Base-by-base conservation (phyloP, 35 echinoderm and acorn worm species). In the Stichopus chloronotus region DNA sequence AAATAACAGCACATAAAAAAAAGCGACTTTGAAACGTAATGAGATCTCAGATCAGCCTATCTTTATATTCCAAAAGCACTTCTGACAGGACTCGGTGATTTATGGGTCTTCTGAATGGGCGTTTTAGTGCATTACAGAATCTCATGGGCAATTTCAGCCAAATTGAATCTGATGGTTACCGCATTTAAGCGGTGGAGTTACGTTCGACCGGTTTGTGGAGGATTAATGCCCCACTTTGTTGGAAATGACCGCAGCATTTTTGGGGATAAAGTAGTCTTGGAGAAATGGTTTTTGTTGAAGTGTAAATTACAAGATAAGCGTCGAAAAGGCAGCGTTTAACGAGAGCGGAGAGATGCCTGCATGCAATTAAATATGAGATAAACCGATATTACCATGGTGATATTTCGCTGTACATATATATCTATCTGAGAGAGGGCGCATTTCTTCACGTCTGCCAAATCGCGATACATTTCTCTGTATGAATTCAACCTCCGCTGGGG, bases 271-370 rank as follows among this genome's bases (percentile, higher is more conserved):
- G 90, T 23, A 56, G 71, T 91, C 54, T 91, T n/a, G 12, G 90
- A 55, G 85, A 91, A 91, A 91, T 89, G 87, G 87, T 63, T 89
- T 53, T 52, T 17, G 25, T 21, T 63, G 59, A 79, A 71, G 90
- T 91, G 90, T 91, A 91, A 91, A 91, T 91, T 91, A 91, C 90
- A 57, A 89, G 87, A 78, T 91, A 91, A 91, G 68, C 69, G 90
- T 72, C 71, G 76, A n/a, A 91, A 77, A 54, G 52, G 21, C 60
- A 89, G 87, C 60, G 43, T 72, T 72, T 89, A 89, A 89, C 65
- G 87, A 89, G 87, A 61, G 87, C 52, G 52, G 23, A 89, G 87
- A 89, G 87, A 58, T 25, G 87, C 4, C 87, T 89, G 17, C 10
- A 30, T 24, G 87, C 65, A 72, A 89, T 89, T 71, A 89, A 71